These are phyloP conservation scores for Ichneumoninae sp. DNA, from an alignment of 2,888 invertebrate genomes.

Conservation along the genomic window DNA sequence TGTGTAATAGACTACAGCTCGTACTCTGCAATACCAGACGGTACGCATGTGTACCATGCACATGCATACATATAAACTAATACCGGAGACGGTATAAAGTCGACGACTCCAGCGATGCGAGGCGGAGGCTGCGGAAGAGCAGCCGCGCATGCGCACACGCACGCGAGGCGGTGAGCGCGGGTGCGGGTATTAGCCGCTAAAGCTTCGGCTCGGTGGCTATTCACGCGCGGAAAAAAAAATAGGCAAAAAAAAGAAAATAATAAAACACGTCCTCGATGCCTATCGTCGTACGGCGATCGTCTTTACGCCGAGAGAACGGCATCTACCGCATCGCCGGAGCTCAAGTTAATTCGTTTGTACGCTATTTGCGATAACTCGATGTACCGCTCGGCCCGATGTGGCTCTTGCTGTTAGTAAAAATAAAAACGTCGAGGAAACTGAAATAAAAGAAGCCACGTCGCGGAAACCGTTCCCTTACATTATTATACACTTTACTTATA, in stretches of 20 bases:
- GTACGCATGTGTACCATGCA: neutral
- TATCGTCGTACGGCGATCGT: slow-evolving; percentile 35
- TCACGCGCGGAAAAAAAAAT: slow-evolving; percentile 3
- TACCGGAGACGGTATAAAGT: neutral
- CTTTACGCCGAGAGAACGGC: slow-evolving; percentile 8
- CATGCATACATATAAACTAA: neutral
- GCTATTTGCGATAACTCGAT: slow-evolving; percentile 48
- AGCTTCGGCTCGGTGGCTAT: slow-evolving; percentile 38
- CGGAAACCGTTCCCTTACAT: slow-evolving; percentile 12
- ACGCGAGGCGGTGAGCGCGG: slow-evolving; percentile 5
- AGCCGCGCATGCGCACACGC: neutral
- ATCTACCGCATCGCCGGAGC: neutral
- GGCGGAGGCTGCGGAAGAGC: slow-evolving; percentile 5
- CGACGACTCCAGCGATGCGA: slow-evolving; percentile 37
- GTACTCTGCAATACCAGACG: neutral
- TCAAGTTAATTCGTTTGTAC: slow-evolving; percentile 39
- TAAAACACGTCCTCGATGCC: slow-evolving; percentile 13
- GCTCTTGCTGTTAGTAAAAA: neutral
- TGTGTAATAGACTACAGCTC: slow-evolving; percentile 1
- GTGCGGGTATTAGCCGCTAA: slow-evolving; percentile 28
- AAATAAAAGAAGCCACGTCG: neutral
- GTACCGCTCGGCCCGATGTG: neutral
- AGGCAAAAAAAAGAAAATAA: slow-evolving; percentile 9
- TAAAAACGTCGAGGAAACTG: neutral
- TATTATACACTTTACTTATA: neutral